Percentiles rank a stretch among this genome's conserved stretches.
Evolutionary conservation across 2,113 vertebrate species (phyloP).

Genomic region (Varanus komodoensis): DNA sequence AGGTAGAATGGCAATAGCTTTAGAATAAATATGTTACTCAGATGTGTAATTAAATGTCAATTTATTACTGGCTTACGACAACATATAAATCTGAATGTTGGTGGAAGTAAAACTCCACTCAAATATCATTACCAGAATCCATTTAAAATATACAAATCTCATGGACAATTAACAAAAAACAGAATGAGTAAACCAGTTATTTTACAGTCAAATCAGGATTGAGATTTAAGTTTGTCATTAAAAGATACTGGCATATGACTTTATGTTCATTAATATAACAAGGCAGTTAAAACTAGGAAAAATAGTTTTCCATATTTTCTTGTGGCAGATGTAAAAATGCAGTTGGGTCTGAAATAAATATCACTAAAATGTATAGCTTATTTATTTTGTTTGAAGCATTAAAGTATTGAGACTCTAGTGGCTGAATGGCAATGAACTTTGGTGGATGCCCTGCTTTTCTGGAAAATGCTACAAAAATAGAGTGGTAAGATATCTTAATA

Average conservation of each 20-base stretch:
- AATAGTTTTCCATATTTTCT: slow-evolving; percentile 43
- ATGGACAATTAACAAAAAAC: background rate
- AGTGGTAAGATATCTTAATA: background rate
- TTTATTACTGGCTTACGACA: slow-evolving; percentile 64
- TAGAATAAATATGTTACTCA: slow-evolving; percentile 72
- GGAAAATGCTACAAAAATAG: too few relatives aligned
- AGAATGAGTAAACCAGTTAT: slow-evolving; percentile 14
- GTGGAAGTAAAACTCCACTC: slow-evolving; percentile 45
- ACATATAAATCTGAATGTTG: slow-evolving; percentile 65
- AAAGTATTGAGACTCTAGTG: background rate
- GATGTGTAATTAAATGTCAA: slow-evolving; percentile 68
- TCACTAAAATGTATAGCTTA: background rate
- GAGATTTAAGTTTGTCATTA: slow-evolving; percentile 45
- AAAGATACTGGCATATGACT: slow-evolving; percentile 44
- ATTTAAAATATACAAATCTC: background rate
- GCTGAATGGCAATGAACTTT: background rate
- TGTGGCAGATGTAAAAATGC: slow-evolving; percentile 43
- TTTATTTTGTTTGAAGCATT: slow-evolving; percentile 31
- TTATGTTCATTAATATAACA: slow-evolving; percentile 55
- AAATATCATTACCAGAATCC: slow-evolving; percentile 23
- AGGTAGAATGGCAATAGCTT: slow-evolving; percentile 69
- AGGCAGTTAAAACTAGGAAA: slow-evolving; percentile 47
- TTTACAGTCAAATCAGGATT: slow-evolving; percentile 49
- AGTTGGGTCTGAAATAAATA: background rate
- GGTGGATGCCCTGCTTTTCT: background rate